Conservation (phyloP, 2,888 invertebrate species). For the Bellardia bayeri region DNA sequence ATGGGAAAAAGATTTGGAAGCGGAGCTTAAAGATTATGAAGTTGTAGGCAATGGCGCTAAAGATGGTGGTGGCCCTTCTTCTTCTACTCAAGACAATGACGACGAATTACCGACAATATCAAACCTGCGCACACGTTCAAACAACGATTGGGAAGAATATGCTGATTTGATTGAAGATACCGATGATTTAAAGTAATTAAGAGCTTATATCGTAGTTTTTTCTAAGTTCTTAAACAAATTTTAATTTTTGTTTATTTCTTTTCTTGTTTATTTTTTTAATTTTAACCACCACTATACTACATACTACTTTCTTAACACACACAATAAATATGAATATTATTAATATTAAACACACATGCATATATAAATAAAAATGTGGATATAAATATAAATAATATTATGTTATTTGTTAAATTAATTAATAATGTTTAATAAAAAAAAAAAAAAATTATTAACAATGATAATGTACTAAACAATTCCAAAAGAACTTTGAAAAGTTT, state of each 20-base stretch:
- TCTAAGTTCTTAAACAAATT: slow-evolving; percentile 81
- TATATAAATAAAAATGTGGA: not conserved
- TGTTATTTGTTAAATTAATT: not conserved
- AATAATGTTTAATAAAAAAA: not conserved
- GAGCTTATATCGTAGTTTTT: slow-evolving; percentile 85
- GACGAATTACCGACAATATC: slow-evolving; percentile 82
- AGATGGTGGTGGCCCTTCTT: slow-evolving; percentile 74
- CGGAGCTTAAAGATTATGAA: slow-evolving; percentile 97
- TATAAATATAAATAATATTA: not conserved
- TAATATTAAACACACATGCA: not conserved
- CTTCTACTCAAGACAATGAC: slow-evolving; percentile 74
- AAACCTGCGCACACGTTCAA: slow-evolving; percentile 83
- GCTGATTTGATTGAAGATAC: slow-evolving; percentile 84
- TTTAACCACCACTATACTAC: slow-evolving; percentile 15
- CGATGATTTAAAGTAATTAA: slow-evolving; percentile 85
- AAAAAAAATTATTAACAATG: not conserved
- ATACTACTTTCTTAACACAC: not conserved
- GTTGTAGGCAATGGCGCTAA: slow-evolving; percentile 88
- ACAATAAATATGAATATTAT: not conserved
- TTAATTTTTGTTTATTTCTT: slow-evolving; percentile 75
- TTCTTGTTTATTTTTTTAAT: slow-evolving; percentile 64
- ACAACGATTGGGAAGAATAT: slow-evolving; percentile 84
- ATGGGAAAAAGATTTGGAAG: slow-evolving; percentile 98
- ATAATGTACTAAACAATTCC: not conserved
- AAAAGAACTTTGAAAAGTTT: slow-evolving; percentile 82